Evolutionary conservation across 2,113 vertebrate genomes (phyloP).

Genomic region (Trichechus manatus): DNA sequence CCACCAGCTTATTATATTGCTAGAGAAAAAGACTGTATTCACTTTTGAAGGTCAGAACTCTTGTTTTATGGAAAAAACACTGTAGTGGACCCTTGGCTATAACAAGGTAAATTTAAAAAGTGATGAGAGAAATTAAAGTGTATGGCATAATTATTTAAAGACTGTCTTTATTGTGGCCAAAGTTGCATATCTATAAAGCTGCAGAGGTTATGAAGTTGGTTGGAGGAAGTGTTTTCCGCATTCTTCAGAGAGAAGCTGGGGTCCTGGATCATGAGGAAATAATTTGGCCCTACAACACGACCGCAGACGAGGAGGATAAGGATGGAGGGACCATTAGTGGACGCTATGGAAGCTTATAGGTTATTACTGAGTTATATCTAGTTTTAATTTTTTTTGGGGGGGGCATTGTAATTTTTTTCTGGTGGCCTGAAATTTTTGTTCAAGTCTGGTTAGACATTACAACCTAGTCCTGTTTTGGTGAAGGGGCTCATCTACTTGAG

Average conservation of each 20-base stretch:
- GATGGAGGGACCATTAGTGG: not conserved
- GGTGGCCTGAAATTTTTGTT: constrained; percentile 23
- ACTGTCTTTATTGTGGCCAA: not conserved
- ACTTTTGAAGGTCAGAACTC: not conserved
- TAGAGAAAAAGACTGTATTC: not conserved
- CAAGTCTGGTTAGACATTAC: not conserved
- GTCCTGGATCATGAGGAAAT: not conserved
- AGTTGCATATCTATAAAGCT: not conserved
- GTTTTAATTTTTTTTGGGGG: not conserved
- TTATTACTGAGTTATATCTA: not conserved
- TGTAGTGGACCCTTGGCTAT: not conserved
- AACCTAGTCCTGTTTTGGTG: not conserved
- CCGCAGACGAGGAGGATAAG: not conserved
- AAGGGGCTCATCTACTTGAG: not conserved
- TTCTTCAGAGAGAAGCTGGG: constrained; percentile 29
- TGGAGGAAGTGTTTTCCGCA: not conserved
- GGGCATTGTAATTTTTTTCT: no score
- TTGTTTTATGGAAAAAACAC: not conserved
- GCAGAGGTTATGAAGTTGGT: not conserved
- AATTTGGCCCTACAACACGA: not conserved
- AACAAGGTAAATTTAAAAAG: not conserved
- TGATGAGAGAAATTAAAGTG: not conserved
- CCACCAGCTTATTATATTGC: no score
- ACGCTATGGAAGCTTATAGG: not conserved
- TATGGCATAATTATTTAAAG: not conserved